Conservation (phyloP, 2,797 vertebrate genomes). For the Gephyroberyx darwinii region DNA sequence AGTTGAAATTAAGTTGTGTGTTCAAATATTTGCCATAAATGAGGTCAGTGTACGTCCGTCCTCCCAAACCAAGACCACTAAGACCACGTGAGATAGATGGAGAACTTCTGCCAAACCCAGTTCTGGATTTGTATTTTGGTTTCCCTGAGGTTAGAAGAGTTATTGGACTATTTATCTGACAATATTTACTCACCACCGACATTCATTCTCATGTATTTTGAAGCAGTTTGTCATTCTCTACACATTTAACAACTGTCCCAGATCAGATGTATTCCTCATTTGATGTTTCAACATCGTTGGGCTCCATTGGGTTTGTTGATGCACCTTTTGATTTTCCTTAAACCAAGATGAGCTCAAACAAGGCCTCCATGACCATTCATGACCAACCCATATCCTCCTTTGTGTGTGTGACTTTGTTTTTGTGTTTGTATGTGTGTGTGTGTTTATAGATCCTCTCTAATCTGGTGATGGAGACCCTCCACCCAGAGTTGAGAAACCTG, state of each 20-base stretch:
- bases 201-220: not conserved
- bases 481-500: conserved; percentile 84
- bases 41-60: not conserved
- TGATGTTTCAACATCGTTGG: not conserved
- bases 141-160: no score
- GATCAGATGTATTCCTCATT: no score
- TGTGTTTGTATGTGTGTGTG: conserved; percentile 9
- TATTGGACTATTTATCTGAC: not conserved
- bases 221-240: no score
- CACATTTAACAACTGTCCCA: no score
- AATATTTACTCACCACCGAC: not conserved
- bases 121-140: not conserved
- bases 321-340: not conserved
- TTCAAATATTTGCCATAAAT: not conserved
- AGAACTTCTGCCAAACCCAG: not conserved
- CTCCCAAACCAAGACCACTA: not conserved
- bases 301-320: not conserved
- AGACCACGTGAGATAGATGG: not conserved
- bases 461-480: conserved; percentile 95
- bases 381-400: not conserved
- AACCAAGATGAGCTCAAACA: not conserved
- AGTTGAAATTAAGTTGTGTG: not conserved
- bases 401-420: conserved; percentile 18
- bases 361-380: not conserved
- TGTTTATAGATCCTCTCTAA: conserved; percentile 89